Evolutionary conservation across 92 coral and sea anemone genomes (phyloP), one percentile per base, ranked within the genome.

Genomic region (Zoanthus sansibaricus): DNA sequence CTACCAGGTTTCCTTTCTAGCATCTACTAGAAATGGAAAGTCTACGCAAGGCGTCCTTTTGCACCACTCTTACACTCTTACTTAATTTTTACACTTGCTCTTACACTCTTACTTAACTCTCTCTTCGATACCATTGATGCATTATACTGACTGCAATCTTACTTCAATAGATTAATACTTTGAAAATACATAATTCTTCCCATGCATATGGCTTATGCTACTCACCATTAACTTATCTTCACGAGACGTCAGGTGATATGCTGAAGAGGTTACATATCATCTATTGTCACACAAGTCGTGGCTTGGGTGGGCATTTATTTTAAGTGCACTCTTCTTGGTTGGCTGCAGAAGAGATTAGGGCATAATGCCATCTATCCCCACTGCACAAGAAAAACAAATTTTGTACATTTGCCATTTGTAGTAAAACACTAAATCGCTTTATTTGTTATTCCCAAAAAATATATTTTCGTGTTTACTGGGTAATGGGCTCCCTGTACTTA

Each of bases 171-270:
- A 37, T 37, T 37, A 2, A 37, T 25, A 37, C 4, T 37, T 11
- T 68, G 21, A 18, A 68, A 68, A 58, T 18, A 68, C 72, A 68
- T 68, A 42, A 31, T 21, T 20, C 72, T 68, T 68, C 72, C 14
- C 71, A 68, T 68, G 7, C n/a, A n/a, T n/a, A n/a, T n/a, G n/a
- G n/a, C n/a, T n/a, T 62, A 68, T 62, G 30, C 20, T 47, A 61
- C 83, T 86, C 47, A 76, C 84, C 84, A 77, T 86, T 79, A n/a
- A 86, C 84, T 76, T 77, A 5, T 76, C 89, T 86, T 86, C 77
- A 77, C 67, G 83, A 21, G 83, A 76, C 68, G 76, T 64, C 47
- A 86, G 76, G 46, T 84, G 83, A 55, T 78, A 87, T 67, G 90
- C 86, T 25, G 90, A 78, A 46, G 90, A 80, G 20, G 86, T 87